phyloP scores from a whole-genome alignment of 2,113 vertebrate species.

The Orcinus orca region DNA sequence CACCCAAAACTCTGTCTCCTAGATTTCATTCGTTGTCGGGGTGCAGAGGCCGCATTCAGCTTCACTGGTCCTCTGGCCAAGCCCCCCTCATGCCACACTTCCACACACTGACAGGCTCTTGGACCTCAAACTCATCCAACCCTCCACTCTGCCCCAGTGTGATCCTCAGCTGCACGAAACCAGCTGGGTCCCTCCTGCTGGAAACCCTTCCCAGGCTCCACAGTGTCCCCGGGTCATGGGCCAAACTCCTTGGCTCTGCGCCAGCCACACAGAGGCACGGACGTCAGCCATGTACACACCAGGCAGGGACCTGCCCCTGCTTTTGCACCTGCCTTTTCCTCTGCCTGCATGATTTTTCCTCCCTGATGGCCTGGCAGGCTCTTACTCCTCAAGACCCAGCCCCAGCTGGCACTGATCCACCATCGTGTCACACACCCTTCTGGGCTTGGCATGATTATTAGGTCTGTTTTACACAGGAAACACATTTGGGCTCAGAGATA shows the following conservation, averaged over 20 bases:
- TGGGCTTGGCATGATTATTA: too few species aligned
- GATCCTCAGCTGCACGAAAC: not conserved
- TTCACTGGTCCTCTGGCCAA: not conserved
- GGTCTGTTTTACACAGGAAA: not conserved
- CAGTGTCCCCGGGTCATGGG: not conserved
- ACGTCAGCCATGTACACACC: not conserved
- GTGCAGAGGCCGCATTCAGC: too few species aligned
- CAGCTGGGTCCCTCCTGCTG: not conserved
- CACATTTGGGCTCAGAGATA: not conserved
- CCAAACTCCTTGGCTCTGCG: not conserved
- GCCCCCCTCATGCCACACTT: not conserved
- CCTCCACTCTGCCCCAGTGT: not conserved
- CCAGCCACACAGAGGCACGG: not conserved
- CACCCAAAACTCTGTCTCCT: too few species aligned
- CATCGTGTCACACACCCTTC: not conserved
- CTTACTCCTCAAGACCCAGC: not conserved
- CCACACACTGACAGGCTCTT: not conserved
- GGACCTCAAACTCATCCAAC: not conserved
- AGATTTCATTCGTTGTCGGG: too few species aligned
- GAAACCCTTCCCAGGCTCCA: not conserved
- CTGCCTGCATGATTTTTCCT: too few species aligned
- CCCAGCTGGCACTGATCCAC: too few species aligned
- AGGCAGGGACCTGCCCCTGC: fast-evolving
- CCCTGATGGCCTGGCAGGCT: not conserved
- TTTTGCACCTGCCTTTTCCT: not conserved